These are phyloP conservation scores for Lagopus leucura DNA, from an alignment of 2,113 vertebrate species.

Conservation along the genomic window DNA sequence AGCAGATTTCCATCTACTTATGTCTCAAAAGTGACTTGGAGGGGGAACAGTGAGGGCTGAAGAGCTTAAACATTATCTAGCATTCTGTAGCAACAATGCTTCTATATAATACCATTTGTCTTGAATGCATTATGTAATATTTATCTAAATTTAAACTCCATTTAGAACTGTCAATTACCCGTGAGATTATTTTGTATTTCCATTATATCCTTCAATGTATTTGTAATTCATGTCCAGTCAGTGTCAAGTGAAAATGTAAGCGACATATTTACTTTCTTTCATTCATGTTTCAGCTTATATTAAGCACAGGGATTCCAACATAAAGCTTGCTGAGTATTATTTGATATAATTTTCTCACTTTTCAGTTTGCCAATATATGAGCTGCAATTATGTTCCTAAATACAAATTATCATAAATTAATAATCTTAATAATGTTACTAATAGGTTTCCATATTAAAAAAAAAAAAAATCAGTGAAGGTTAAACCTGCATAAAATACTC, in stretches of 20 bases:
- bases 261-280: background rate
- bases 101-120: background rate
- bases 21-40: background rate
- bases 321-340: background rate
- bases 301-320: background rate
- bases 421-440: background rate
- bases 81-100: background rate
- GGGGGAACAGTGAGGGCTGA: background rate
- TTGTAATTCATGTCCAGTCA: background rate
- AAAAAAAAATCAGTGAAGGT: background rate
- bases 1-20: background rate
- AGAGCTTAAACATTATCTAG: slow-evolving; percentile 16
- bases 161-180: slow-evolving; percentile 22
- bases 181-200: slow-evolving; percentile 42
- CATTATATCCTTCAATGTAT: background rate
- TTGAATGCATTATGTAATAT: slow-evolving; percentile 15
- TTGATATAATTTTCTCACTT: background rate
- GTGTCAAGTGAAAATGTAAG: background rate
- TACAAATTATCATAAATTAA: background rate
- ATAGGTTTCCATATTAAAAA: background rate
- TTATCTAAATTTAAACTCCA: slow-evolving; percentile 38
- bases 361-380: background rate
- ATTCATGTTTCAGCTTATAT: slow-evolving; percentile 1
- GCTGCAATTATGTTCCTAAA: background rate
- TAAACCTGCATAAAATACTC: background rate